phyloP scores from a whole-genome alignment of 2,888 invertebrate species.

The Anoplius nigerrimus region DNA sequence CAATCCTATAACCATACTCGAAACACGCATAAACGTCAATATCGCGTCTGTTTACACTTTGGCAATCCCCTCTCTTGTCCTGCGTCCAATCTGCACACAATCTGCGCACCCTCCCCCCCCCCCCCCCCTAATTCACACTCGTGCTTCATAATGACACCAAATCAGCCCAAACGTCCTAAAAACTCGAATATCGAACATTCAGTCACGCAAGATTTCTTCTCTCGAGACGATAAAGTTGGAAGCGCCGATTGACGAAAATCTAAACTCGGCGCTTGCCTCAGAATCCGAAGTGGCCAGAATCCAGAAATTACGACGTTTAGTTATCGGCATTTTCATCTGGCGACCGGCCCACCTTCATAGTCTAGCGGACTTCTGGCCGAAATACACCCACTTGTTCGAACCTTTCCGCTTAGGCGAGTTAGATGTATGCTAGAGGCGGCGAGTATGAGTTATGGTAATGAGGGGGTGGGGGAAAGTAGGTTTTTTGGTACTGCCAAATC shows the following conservation, averaged over 20 bases:
- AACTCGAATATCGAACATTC: background rate
- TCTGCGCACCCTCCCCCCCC: background rate
- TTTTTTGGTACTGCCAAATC: too few relatives aligned
- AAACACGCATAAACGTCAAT: conserved; percentile 19
- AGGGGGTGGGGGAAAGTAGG: too few relatives aligned
- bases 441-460: too few relatives aligned
- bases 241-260: conserved; percentile 68
- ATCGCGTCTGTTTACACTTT: conserved; percentile 7
- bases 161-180: too few relatives aligned
- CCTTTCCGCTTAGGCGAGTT: conserved; percentile 35
- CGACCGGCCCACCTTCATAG: conserved; percentile 50
- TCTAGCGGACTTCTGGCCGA: conserved; percentile 35
- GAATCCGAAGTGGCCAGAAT: conserved; percentile 66
- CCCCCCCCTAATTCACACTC: too few relatives aligned
- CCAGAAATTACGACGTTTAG: conserved; percentile 67
- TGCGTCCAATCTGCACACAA: conserved; percentile 24
- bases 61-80: background rate
- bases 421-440: too few relatives aligned
- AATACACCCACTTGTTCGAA: conserved; percentile 61
- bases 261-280: conserved; percentile 69
- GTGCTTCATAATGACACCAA: too few relatives aligned
- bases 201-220: conserved; percentile 18
- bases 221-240: conserved; percentile 54
- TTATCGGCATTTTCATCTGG: conserved; percentile 66
- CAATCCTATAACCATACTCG: background rate